Conservation (phyloP, 2,888 invertebrate genomes). For the Melanchra persicariae region DNA sequence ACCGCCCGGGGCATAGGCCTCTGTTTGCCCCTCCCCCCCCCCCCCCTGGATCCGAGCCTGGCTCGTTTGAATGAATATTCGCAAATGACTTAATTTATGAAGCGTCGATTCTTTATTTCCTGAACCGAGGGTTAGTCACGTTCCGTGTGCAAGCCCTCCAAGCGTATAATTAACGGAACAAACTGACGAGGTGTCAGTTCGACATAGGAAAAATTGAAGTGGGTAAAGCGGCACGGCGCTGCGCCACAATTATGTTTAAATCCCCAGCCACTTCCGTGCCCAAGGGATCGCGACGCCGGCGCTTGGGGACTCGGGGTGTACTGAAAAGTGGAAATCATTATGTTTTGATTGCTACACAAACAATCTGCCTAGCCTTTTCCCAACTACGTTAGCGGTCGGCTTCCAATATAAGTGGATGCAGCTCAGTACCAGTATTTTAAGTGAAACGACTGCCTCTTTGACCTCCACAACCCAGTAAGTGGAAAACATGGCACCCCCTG, state of each 20-base stretch:
- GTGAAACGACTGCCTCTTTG: no score
- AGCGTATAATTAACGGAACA: slow-evolving; percentile 50
- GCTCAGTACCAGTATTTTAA: no score
- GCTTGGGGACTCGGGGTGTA: not conserved
- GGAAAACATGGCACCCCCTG: no score
- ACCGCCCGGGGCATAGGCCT: no score
- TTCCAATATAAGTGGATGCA: no score
- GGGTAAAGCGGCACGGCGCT: slow-evolving; percentile 16
- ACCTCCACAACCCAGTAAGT: no score
- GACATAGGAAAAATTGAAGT: slow-evolving; percentile 38
- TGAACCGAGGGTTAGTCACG: not conserved
- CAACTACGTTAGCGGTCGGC: no score
- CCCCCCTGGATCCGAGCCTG: no score
- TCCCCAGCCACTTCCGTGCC: slow-evolving; percentile 13
- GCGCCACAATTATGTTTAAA: slow-evolving; percentile 57
- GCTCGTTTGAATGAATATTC: no score
- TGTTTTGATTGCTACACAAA: not conserved
- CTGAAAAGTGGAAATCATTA: not conserved
- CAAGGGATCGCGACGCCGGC: slow-evolving; percentile 17
- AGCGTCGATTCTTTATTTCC: not conserved
- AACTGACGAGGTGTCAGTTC: slow-evolving; percentile 41
- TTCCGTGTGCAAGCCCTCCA: slow-evolving; percentile 15
- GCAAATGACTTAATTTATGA: not conserved
- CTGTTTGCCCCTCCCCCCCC: no score
- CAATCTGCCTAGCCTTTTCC: not conserved